These are phyloP conservation scores for Drosophila pseudoobscura DNA, from an alignment of 1,140 invertebrate species.

Conservation along the genomic window DNA sequence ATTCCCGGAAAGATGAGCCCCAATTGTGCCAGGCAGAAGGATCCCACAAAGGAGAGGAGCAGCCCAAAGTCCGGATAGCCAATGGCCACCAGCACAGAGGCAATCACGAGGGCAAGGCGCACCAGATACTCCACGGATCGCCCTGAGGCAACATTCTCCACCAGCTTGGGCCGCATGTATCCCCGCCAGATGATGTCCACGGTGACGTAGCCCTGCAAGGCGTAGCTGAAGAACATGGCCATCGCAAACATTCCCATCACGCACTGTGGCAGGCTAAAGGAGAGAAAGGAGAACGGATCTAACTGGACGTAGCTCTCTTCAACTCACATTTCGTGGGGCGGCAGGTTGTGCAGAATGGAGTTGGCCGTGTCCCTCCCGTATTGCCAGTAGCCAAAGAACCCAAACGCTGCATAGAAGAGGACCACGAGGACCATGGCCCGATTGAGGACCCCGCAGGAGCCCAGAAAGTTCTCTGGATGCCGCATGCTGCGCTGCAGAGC, in stretches of 20 bases:
- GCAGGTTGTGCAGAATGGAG: conserved; percentile 54
- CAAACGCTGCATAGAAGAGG: conserved; percentile 39
- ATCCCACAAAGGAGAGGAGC: conserved; percentile 52
- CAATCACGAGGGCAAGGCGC: conserved; percentile 51
- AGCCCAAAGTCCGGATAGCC: conserved; percentile 51
- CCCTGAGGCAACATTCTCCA: not conserved
- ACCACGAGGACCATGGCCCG: conserved; percentile 43
- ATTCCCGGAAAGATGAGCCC: conserved; percentile 57
- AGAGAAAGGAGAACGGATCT: too few species aligned
- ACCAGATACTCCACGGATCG: conserved; percentile 34
- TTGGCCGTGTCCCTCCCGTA: conserved; percentile 37
- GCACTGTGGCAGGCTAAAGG: conserved; percentile 27
- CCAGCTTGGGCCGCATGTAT: conserved; percentile 31
- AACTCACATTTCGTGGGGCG: conserved; percentile 39
- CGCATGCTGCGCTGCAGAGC: conserved; percentile 37
- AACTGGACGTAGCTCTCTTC: too few species aligned
- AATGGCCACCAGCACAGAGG: conserved; percentile 57
- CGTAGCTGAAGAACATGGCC: conserved; percentile 55
- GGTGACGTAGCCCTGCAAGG: conserved; percentile 46
- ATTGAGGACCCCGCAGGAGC: conserved; percentile 52
- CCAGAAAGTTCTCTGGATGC: conserved; percentile 42
- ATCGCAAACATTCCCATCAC: conserved; percentile 28
- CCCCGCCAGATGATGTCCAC: conserved; percentile 53
- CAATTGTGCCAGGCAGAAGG: conserved; percentile 60
- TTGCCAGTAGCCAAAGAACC: conserved; percentile 58